Percentiles rank a stretch among this genome's conserved stretches.
These are phyloP conservation scores for Salvelinus sp. DNA, from an alignment of 2,113 vertebrate species.

Conservation along the genomic window DNA sequence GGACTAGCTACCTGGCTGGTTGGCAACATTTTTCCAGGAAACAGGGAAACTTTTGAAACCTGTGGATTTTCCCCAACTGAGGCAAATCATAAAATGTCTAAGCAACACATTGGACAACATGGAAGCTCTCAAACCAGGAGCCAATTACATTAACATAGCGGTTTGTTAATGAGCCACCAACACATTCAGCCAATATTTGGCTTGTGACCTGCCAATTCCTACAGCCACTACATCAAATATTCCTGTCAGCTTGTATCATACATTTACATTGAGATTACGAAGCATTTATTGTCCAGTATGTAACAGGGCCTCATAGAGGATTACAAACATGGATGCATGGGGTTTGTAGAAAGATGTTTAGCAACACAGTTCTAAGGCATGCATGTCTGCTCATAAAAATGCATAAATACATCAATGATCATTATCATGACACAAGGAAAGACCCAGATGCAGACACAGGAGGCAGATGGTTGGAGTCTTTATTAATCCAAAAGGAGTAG, in stretches of 20 bases:
- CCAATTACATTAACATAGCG: too few species aligned
- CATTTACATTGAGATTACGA: neutral
- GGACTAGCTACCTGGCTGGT: neutral
- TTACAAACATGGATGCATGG: too few species aligned
- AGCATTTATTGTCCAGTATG: neutral
- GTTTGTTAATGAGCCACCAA: too few species aligned
- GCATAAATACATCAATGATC: neutral
- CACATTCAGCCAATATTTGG: too few species aligned
- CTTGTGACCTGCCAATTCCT: neutral
- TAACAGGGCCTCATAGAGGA: too few species aligned
- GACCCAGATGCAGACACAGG: too few species aligned
- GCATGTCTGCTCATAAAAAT: neutral
- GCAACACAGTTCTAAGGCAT: neutral
- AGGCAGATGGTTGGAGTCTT: too few species aligned
- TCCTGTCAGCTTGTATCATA: neutral
- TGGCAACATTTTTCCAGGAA: constrained; percentile 39
- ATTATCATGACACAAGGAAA: constrained; percentile 31
- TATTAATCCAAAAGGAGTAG: too few species aligned
- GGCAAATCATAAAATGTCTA: neutral
- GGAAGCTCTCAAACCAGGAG: too few species aligned
- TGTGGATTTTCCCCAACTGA: constrained; percentile 16
- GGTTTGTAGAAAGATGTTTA: too few species aligned
- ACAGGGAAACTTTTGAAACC: constrained; percentile 40
- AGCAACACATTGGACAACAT: too few species aligned
- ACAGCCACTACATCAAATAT: neutral